A percentile compares a stretch with the other conserved stretches of the same genome.
Evolutionary conservation across 2,888 invertebrate genomes (phyloP).

Genomic region (Lasioglossum marginatum): DNA sequence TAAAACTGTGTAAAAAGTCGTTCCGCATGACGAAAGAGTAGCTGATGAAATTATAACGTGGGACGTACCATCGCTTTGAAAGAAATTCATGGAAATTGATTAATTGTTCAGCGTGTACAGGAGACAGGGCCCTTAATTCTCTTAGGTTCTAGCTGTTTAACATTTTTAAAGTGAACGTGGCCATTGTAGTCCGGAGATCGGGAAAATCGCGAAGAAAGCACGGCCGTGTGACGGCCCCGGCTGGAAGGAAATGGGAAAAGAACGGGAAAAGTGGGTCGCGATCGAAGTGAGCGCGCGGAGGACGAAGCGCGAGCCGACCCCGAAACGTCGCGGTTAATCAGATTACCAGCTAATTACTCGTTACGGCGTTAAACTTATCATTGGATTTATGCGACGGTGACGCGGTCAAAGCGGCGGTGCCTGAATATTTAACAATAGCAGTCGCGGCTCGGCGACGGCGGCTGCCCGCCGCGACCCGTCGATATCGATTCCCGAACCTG

Average conservation of each 20-base stretch:
- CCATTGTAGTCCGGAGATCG: background rate
- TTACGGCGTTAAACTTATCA: constrained; percentile 61
- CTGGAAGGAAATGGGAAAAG: background rate
- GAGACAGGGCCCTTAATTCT: no score
- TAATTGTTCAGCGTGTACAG: no score
- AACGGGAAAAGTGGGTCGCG: constrained; percentile 41
- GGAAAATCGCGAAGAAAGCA: constrained; percentile 3
- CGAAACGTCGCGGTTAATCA: constrained; percentile 54
- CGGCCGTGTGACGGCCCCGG: background rate
- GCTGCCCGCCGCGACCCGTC: background rate
- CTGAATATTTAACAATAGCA: constrained; percentile 47
- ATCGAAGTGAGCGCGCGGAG: background rate
- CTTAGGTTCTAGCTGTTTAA: background rate
- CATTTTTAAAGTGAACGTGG: background rate
- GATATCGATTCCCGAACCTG: constrained; percentile 28
- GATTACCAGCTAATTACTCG: constrained; percentile 58
- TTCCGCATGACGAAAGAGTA: no score
- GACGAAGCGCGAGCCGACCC: constrained; percentile 40
- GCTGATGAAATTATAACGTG: background rate
- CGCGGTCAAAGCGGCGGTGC: constrained; percentile 24
- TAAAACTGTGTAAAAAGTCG: no score
- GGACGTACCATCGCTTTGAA: no score
- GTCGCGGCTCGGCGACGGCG: background rate
- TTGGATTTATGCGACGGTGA: constrained; percentile 44
- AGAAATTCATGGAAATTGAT: no score